These are phyloP conservation scores for Leptopilina drosophilae DNA, from an alignment of 2,888 invertebrate genomes.

Conservation along the genomic window DNA sequence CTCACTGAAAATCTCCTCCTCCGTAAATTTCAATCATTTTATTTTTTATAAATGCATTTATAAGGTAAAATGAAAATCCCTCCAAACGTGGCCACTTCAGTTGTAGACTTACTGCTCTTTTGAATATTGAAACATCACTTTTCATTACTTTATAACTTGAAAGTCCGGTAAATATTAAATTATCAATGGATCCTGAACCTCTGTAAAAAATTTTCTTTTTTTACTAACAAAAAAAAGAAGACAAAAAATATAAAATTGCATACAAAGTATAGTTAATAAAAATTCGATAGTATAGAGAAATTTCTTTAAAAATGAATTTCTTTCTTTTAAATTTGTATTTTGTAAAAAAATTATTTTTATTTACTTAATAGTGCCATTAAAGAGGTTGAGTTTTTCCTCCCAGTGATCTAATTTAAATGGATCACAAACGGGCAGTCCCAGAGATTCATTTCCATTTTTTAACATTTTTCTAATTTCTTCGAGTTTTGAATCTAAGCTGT, in stretches of 20 bases:
- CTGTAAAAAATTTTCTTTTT: not conserved
- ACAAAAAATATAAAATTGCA: not conserved
- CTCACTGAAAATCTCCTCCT: constrained; percentile 49
- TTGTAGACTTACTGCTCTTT: constrained; percentile 40
- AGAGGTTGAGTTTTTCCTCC: constrained; percentile 36
- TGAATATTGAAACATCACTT: constrained; percentile 48
- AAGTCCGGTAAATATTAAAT: constrained; percentile 40
- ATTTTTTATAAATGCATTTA: constrained; percentile 30
- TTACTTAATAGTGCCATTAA: constrained; percentile 44
- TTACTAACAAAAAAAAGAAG: no score
- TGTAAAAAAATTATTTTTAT: not conserved
- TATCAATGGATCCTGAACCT: constrained; percentile 35
- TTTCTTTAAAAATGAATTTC: no score
- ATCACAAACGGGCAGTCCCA: constrained; percentile 65
- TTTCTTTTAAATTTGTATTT: no score
- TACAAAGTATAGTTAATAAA: no score
- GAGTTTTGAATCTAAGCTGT: constrained; percentile 48
- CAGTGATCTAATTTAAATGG: constrained; percentile 51
- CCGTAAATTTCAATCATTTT: constrained; percentile 49
- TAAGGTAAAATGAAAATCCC: constrained; percentile 41
- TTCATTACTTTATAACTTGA: constrained; percentile 48
- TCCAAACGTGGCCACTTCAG: constrained; percentile 47
- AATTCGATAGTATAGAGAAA: no score
- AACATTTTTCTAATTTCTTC: constrained; percentile 53
- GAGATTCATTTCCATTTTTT: constrained; percentile 52